phyloP scores from a whole-genome alignment of 2,113 vertebrate genomes.

The Phalacrocorax aristotelis region DNA sequence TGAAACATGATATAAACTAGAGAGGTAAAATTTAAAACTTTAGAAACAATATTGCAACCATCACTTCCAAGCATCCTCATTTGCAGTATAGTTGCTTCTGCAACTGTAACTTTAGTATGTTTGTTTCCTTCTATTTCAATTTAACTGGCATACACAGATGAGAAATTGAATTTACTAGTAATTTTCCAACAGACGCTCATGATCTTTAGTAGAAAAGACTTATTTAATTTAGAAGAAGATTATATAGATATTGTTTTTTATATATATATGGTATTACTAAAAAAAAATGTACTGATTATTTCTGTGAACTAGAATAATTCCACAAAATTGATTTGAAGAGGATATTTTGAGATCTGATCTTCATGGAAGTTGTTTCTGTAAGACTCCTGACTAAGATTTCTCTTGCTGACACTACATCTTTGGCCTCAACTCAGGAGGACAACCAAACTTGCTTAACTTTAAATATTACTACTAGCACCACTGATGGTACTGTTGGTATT shows the following conservation, averaged over 20 bases:
- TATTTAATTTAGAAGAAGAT: neutral
- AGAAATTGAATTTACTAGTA: neutral
- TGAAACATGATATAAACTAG: neutral
- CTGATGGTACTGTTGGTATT: neutral
- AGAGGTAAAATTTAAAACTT: neutral
- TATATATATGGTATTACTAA: neutral
- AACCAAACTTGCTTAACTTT: neutral
- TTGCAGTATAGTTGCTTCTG: neutral
- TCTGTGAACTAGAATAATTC: neutral
- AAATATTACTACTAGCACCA: neutral
- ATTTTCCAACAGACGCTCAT: neutral
- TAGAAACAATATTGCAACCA: neutral
- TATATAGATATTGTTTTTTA: neutral
- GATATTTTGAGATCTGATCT: neutral
- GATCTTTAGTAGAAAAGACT: neutral
- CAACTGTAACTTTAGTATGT: neutral
- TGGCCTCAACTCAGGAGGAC: neutral
- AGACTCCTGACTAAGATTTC: neutral
- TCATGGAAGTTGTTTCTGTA: neutral
- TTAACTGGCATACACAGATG: neutral
- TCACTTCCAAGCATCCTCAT: neutral
- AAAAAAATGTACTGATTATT: neutral
- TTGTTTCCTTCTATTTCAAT: neutral
- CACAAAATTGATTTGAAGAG: neutral
- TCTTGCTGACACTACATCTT: neutral